phyloP scores from a whole-genome alignment of 37 sponge, comb jelly and placozoan species.

The Haliclona indistincta region DNA sequence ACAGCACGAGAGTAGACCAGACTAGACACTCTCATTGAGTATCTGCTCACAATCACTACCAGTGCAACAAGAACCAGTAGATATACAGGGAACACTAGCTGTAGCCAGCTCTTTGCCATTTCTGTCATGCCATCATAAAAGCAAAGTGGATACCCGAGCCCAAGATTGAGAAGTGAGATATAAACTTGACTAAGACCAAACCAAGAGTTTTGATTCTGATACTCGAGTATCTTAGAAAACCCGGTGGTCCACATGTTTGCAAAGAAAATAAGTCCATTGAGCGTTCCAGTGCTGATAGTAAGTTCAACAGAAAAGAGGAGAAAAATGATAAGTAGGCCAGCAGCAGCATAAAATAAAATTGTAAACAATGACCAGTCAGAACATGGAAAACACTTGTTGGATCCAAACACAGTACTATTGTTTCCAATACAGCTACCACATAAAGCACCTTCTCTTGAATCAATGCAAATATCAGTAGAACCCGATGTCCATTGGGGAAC shows the following conservation, averaged over 20 bases:
- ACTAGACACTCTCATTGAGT: background rate
- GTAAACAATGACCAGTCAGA: background rate
- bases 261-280: constrained; percentile 55
- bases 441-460: background rate
- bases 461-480: background rate
- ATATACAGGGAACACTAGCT: constrained; percentile 45
- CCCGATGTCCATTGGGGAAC: background rate
- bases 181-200: background rate
- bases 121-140: constrained; percentile 56
- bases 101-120: constrained; percentile 26
- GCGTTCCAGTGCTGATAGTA: constrained; percentile 35
- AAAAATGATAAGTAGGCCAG: constrained; percentile 34
- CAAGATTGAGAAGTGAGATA: constrained; percentile 40
- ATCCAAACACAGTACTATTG: constrained; percentile 35
- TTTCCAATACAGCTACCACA: background rate
- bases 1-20: constrained; percentile 27
- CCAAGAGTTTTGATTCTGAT: too few species aligned
- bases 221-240: too few species aligned
- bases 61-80: constrained; percentile 7
- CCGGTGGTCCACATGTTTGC: too few species aligned
- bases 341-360: background rate
- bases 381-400: constrained; percentile 16
- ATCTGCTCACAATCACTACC: background rate
- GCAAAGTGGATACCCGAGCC: constrained; percentile 13
- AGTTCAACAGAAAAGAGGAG: constrained; percentile 24